A percentile compares a stretch with the other conserved stretches of the same genome.
These are phyloP conservation scores for Hepsetus odoe DNA, from an alignment of 2,113 vertebrate species.

Conservation along the genomic window DNA sequence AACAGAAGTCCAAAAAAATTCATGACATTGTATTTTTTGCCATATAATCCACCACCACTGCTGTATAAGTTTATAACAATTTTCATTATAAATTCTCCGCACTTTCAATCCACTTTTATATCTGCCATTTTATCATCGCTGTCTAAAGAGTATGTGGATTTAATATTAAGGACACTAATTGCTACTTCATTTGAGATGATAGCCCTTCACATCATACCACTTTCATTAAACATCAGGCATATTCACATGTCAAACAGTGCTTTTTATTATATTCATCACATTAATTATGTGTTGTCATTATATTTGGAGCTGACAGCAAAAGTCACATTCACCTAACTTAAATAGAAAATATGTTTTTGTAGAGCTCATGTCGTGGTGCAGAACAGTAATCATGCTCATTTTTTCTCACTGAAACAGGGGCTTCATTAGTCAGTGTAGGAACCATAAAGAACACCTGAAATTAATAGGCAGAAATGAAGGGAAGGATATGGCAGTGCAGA, in stretches of 20 bases:
- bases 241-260: neutral
- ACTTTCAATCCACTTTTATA: too few species aligned
- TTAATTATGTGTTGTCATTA: neutral
- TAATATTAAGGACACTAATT: too few species aligned
- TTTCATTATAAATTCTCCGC: too few species aligned
- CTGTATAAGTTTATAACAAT: too few species aligned
- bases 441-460: slow-evolving; percentile 35
- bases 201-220: neutral
- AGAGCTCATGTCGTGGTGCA: neutral
- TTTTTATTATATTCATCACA: neutral
- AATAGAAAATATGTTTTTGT: neutral
- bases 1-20: too few species aligned
- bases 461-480: slow-evolving; percentile 46
- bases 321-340: slow-evolving; percentile 7
- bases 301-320: neutral
- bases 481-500: slow-evolving; percentile 45
- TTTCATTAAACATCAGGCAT: neutral
- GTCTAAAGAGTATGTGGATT: too few species aligned
- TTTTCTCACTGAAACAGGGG: slow-evolving; percentile 13
- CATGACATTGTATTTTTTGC: too few species aligned
- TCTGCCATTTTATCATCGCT: too few species aligned
- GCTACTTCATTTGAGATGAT: neutral
- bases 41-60: too few species aligned
- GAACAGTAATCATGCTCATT: slow-evolving; percentile 34
- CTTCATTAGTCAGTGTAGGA: slow-evolving; percentile 43